phyloP scores from a whole-genome alignment of 2,797 vertebrate species.

The Galaxias olidus region DNA sequence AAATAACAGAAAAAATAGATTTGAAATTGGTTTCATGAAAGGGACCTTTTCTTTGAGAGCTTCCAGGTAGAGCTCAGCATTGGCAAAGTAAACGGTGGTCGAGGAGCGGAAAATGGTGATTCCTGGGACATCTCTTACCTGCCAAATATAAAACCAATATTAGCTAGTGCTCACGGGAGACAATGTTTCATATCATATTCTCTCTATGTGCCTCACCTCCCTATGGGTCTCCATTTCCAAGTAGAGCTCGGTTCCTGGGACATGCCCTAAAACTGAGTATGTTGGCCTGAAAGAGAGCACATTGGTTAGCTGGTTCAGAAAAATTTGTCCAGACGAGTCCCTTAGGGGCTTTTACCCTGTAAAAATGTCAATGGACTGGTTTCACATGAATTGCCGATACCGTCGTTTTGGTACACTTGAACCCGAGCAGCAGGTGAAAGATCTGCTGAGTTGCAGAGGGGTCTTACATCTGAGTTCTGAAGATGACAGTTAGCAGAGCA shows the following conservation, averaged over 20 bases:
- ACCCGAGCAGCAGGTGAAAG: background rate
- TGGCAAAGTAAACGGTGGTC: slow-evolving; percentile 91
- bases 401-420: background rate
- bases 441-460: slow-evolving; percentile 31
- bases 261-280: slow-evolving; percentile 77
- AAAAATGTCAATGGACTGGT: too few species aligned
- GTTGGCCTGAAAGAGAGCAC: slow-evolving; percentile 61
- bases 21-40: background rate
- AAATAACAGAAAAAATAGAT: background rate
- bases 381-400: background rate
- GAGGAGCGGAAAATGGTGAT: slow-evolving; percentile 94
- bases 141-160: slow-evolving; percentile 21
- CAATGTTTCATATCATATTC: background rate
- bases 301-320: background rate
- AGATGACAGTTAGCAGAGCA: slow-evolving; percentile 87
- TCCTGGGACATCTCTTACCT: slow-evolving; percentile 88
- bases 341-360: background rate
- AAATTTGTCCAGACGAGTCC: background rate
- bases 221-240: slow-evolving; percentile 73
- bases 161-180: background rate
- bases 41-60: slow-evolving; percentile 87
- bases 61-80: slow-evolving; percentile 89
- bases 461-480: slow-evolving; percentile 92
- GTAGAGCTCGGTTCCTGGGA: slow-evolving; percentile 80
- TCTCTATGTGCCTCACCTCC: slow-evolving; percentile 60